These are phyloP conservation scores for Amblyjoppa fuscipennis DNA, from an alignment of 2,888 invertebrate species.

Conservation along the genomic window DNA sequence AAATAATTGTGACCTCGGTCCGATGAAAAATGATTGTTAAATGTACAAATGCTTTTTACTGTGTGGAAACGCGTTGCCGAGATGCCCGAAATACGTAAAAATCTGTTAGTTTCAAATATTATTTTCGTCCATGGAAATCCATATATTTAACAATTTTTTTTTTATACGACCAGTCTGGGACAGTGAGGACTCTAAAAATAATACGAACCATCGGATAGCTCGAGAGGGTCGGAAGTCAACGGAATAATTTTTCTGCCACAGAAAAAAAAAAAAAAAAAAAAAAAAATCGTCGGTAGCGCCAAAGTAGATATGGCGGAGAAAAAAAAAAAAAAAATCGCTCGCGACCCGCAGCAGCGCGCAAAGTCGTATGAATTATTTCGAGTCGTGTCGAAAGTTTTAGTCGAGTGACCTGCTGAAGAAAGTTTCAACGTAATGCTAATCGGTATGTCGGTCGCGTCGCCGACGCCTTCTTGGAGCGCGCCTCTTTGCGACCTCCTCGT, in stretches of 20 bases:
- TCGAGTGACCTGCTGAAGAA: slow-evolving; percentile 68
- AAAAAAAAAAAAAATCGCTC: neutral
- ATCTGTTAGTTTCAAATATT: neutral
- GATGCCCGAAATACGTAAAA: neutral
- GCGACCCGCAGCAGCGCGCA: neutral
- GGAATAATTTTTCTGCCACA: slow-evolving; percentile 1
- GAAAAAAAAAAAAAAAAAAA: slow-evolving; percentile 1
- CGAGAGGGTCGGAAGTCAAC: neutral
- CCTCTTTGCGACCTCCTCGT: slow-evolving; percentile 54
- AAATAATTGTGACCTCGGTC: neutral
- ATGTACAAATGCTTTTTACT: neutral
- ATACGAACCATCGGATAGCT: slow-evolving; percentile 7
- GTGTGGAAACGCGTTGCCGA: no score
- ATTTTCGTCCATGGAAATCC: no score
- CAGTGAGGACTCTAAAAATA: neutral
- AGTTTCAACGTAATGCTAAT: slow-evolving; percentile 65
- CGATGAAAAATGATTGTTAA: neutral
- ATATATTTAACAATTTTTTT: neutral
- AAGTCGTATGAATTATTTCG: slow-evolving; percentile 63
- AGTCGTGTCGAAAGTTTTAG: slow-evolving; percentile 57
- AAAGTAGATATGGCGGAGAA: neutral
- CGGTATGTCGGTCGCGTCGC: slow-evolving; percentile 65
- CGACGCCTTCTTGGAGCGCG: slow-evolving; percentile 46
- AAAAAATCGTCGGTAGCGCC: neutral
- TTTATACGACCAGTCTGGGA: neutral